Evolutionary conservation across 2,888 invertebrate genomes (phyloP).

Genomic region (Tenthredo mesomela): DNA sequence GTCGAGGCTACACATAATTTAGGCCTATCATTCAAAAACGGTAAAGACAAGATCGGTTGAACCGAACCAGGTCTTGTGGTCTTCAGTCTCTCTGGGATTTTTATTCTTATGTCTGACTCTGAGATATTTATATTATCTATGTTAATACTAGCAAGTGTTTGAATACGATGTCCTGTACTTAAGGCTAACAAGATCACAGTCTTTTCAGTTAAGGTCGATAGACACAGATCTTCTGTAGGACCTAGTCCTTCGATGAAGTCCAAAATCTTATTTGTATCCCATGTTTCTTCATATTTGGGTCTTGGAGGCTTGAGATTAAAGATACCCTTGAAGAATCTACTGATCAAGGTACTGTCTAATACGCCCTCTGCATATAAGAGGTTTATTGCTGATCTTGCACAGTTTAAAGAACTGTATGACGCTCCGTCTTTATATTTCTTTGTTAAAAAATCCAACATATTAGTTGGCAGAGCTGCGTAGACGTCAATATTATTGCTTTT

Average conservation of each 20-base stretch:
- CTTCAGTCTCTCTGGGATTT: too few relatives aligned
- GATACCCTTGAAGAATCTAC: slow-evolving; percentile 51
- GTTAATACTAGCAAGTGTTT: not conserved
- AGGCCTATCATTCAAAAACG: not conserved
- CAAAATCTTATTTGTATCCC: slow-evolving; percentile 54
- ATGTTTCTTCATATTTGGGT: slow-evolving; percentile 57
- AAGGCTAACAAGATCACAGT: not conserved
- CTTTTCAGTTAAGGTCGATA: not conserved
- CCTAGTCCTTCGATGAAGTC: not conserved
- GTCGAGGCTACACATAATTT: slow-evolving; percentile 39
- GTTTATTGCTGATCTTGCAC: not conserved
- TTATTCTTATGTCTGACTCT: too few relatives aligned
- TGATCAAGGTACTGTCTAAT: not conserved
- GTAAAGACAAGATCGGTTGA: too few relatives aligned
- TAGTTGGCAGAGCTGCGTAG: not conserved
- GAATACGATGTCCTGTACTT: not conserved
- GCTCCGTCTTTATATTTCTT: not conserved
- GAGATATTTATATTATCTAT: not conserved
- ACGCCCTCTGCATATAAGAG: not conserved
- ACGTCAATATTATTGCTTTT: not conserved
- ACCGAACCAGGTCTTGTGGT: too few relatives aligned
- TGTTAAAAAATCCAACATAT: not conserved
- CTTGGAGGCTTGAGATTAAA: slow-evolving; percentile 54
- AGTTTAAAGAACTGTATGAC: not conserved
- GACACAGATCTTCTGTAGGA: not conserved